phyloP scores from a whole-genome alignment of 2,113 vertebrate species.

The Lanius ludovicianus region DNA sequence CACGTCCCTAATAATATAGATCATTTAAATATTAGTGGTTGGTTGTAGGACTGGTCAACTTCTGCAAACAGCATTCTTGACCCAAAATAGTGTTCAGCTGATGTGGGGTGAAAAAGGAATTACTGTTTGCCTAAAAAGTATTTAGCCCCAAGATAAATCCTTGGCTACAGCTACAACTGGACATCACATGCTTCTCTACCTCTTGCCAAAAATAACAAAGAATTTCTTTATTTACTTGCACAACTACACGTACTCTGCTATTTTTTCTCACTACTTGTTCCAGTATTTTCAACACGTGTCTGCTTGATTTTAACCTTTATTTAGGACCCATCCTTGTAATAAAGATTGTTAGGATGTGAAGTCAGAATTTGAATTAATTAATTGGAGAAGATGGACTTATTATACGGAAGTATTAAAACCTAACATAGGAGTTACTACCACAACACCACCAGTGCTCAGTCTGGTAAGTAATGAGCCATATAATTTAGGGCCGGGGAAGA shows the following conservation, averaged over 20 bases:
- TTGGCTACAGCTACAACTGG: neutral
- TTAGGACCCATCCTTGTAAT: neutral
- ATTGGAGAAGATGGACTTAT: neutral
- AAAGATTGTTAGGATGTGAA: neutral
- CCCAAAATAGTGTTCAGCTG: constrained; percentile 30
- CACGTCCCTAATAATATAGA: neutral
- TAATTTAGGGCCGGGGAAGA: neutral
- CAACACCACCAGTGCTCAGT: neutral
- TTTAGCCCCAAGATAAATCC: constrained; percentile 32
- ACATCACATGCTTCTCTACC: neutral
- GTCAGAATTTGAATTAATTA: neutral
- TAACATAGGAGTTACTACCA: neutral
- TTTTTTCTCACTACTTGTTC: constrained; percentile 3
- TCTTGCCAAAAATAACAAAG: constrained; percentile 37
- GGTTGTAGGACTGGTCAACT: neutral
- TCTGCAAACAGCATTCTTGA: constrained; percentile 18
- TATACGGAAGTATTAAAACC: neutral
- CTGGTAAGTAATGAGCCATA: neutral
- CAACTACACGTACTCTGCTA: constrained; percentile 3
- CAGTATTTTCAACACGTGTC: neutral
- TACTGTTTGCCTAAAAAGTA: neutral
- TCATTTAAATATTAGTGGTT: neutral
- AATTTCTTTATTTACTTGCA: constrained; percentile 40
- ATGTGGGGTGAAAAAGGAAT: neutral
- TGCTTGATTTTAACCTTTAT: neutral